A percentile compares a stretch with the other conserved stretches of the same genome.
Evolutionary conservation across 2,797 vertebrate species (phyloP).

Genomic region (Thunnus albacares): DNA sequence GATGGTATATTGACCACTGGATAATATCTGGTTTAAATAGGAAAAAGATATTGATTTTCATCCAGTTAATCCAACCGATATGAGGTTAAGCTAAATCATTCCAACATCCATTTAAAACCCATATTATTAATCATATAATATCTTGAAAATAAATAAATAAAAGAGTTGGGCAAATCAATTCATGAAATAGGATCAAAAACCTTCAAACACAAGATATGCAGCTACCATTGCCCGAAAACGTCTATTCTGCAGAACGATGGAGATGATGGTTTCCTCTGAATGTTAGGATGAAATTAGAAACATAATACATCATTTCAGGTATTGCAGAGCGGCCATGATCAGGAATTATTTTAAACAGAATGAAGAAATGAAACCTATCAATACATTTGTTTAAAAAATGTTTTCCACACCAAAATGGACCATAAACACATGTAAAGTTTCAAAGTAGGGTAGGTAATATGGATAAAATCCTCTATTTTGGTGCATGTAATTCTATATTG

Average conservation of each 20-base stretch:
- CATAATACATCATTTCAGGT: neutral
- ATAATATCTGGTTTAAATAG: constrained; percentile 48
- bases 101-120: constrained; percentile 1
- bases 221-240: neutral
- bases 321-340: neutral
- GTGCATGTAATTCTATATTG: too few species aligned
- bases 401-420: neutral
- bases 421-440: neutral
- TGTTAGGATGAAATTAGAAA: neutral
- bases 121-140: constrained; percentile 29
- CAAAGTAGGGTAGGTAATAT: too few species aligned
- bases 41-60: constrained; percentile 53
- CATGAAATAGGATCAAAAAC: neutral
- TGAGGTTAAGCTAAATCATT: constrained; percentile 37
- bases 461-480: too few species aligned
- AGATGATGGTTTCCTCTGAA: neutral
- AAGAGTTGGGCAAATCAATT: neutral
- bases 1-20: constrained; percentile 46
- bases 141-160: neutral
- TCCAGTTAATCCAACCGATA: constrained; percentile 52
- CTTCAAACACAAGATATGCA: neutral
- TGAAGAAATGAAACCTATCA: neutral
- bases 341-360: neutral
- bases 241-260: neutral
- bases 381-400: neutral